Conservation (phyloP, 2,797 vertebrate genomes). For the Serranus cabrilla region DNA sequence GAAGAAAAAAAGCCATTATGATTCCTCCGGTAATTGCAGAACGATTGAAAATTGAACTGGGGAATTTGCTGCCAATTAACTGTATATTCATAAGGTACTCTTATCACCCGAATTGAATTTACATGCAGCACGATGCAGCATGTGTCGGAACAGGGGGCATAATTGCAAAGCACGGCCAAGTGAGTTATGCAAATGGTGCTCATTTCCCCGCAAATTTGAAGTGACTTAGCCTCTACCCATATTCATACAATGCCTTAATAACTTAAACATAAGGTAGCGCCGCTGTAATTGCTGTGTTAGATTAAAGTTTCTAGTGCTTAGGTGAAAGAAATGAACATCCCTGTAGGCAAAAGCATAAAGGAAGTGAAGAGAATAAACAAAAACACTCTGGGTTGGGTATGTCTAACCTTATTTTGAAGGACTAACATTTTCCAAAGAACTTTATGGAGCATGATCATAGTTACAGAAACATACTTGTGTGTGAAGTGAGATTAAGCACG, state of each 20-base stretch:
- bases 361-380: constrained; percentile 35
- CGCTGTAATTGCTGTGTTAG: constrained; percentile 60
- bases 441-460: background rate
- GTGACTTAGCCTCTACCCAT: constrained; percentile 68
- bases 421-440: background rate
- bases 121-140: constrained; percentile 68
- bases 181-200: constrained; percentile 80
- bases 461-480: constrained; percentile 8
- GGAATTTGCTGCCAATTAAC: constrained; percentile 77
- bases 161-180: constrained; percentile 75
- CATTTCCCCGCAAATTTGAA: constrained; percentile 75
- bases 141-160: constrained; percentile 65
- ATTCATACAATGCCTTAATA: constrained; percentile 70
- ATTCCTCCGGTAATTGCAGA: constrained; percentile 64
- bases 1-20: constrained; percentile 47
- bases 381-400: background rate
- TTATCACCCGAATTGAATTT: constrained; percentile 74
- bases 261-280: constrained; percentile 68
- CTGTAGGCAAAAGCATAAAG: constrained; percentile 30
- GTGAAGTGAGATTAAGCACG: constrained; percentile 35
- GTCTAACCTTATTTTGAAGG: constrained; percentile 15
- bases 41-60: constrained; percentile 72
- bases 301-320: constrained; percentile 59
- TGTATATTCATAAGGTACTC: constrained; percentile 72
- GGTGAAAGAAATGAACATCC: constrained; percentile 43